Conservation (phyloP, 2,888 invertebrate species). For the Tenthredo mesomela region DNA sequence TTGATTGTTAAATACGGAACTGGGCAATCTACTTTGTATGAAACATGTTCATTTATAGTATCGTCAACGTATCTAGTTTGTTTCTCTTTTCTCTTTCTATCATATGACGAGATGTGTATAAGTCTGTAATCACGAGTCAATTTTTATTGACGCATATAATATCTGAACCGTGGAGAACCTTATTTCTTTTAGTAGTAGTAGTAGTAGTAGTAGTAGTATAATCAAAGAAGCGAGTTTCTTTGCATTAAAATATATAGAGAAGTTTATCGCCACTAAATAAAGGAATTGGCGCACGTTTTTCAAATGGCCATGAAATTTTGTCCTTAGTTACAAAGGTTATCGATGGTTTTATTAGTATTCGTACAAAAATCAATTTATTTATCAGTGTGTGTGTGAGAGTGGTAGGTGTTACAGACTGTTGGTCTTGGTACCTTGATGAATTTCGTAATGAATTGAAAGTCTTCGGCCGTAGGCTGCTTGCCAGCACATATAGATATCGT, state of each 20-base stretch:
- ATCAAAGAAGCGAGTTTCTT: background rate
- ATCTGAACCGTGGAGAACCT: background rate
- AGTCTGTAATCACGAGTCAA: background rate
- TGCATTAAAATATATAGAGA: background rate
- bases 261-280: background rate
- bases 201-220: too few species aligned
- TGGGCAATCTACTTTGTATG: background rate
- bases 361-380: constrained; percentile 13
- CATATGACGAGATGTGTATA: background rate
- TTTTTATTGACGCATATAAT: background rate
- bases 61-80: background rate
- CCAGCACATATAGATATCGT: constrained; percentile 13
- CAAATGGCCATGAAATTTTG: constrained; percentile 35
- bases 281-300: constrained; percentile 38
- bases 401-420: constrained; percentile 2
- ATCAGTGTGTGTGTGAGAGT: background rate
- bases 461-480: constrained; percentile 58
- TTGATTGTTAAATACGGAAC: background rate
- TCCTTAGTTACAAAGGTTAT: constrained; percentile 28
- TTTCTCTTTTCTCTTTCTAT: background rate
- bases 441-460: constrained; percentile 72
- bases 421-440: constrained; percentile 41
- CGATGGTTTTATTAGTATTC: constrained; percentile 9
- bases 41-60: background rate
- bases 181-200: background rate